Base-by-base conservation (phyloP, 1,140 invertebrate genomes). In the Tenebrio molitor region DNA sequence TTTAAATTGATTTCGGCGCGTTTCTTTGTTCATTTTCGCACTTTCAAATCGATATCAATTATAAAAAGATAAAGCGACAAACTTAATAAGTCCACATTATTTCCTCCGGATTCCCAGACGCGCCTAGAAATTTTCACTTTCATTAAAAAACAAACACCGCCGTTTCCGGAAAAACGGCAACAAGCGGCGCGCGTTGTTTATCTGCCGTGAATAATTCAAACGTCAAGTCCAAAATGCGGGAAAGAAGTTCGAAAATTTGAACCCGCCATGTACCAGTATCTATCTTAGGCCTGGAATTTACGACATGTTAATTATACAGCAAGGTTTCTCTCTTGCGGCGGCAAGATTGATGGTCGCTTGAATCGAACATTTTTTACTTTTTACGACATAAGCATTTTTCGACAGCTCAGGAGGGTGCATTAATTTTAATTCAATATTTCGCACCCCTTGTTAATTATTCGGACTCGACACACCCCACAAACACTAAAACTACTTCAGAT, bases 261-360 rank as follows among this genome's bases (percentile, higher is more conserved):
- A 42, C 63, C 19, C 12, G 19, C 33, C 33, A 17, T 65, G 63
- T 65, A 42, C 64, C 14, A 42, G 42, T 66, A 66, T 42, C 58
- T 64, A 64, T 64, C 64, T 66, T 42, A 44, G 64, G 39, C 33
- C 17, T 23, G 64, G 36, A 66, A 66, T 66, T 66, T 66, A 66
- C 64, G 64, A 66, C 64, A 66, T 66, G 64, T 66, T 66, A 66
- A 66, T 66, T 66, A 66, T 66, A 66, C 64, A 44, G 64, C 64
- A 29, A 44, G 64, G 39, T 44, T 39, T 66, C 64, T 66, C 64
- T 66, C 64, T 42, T 41, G 39, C 44, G 39, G 64, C 64, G 36
- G 64, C 42, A 66, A 66, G 64, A 66, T 66, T 66, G 39, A 66
- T 66, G 64, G 64, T 44, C 44, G 36, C 44, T 66, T 44, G 64